phyloP scores from a whole-genome alignment of 2,888 invertebrate genomes.

The Dynastes tityus region DNA sequence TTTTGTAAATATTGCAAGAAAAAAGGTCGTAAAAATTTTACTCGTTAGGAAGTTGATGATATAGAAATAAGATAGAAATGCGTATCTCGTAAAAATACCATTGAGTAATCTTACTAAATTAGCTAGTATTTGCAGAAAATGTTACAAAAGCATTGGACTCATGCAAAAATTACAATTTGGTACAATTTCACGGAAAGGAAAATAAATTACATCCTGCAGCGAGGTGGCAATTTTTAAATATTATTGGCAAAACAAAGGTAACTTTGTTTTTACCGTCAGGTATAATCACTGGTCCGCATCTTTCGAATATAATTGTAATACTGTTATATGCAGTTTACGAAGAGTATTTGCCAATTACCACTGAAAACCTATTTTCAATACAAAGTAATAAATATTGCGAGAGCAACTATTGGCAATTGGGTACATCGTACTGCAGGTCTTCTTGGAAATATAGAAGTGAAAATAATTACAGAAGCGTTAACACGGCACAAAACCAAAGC shows the following conservation, averaged over 20 bases:
- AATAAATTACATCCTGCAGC: no score
- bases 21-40: background rate
- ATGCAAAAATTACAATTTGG: no score
- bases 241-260: no score
- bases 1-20: conserved; percentile 15
- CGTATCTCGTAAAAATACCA: no score
- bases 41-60: background rate
- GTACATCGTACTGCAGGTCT: conserved; percentile 26
- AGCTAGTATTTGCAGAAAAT: no score
- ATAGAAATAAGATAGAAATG: no score
- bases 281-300: no score
- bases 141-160: no score
- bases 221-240: no score
- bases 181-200: no score
- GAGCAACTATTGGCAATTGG: background rate
- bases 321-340: background rate
- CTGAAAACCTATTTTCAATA: background rate
- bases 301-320: background rate
- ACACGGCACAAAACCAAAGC: conserved; percentile 40
- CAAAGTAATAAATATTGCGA: conserved; percentile 28
- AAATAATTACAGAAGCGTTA: conserved; percentile 49
- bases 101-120: no score
- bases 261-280: no score
- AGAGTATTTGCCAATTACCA: background rate
- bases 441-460: conserved; percentile 46